Base-by-base conservation (phyloP, 2,113 vertebrate species). In the Fregetta grallaria region DNA sequence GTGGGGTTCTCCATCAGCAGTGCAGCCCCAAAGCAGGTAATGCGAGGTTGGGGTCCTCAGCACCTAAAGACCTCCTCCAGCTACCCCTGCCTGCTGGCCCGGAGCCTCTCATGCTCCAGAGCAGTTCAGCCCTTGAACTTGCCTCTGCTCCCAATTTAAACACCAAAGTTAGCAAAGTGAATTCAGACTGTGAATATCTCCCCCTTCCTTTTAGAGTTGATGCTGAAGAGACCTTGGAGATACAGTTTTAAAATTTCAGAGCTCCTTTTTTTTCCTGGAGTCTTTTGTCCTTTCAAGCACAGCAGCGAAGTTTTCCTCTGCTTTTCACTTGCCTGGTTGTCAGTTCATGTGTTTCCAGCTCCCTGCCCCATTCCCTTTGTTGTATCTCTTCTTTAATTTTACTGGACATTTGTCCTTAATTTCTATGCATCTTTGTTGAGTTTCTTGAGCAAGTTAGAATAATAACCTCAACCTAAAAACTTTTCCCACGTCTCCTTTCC, bases 241-340 rank as follows among this genome's bases (percentile, higher is more conserved):
- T 7, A 7, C 5, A 12, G 19, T 10, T 89, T 58, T 19, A 38
- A 66, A 50, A 42, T 29, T 40, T 42, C 15, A 87, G 29, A 59
- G 15, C 1, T 65, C 1, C 3, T 30, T 32, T 3, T 9, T 44
- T 40, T 20, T 13, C 11, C 12, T 19, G 5, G 12, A 67, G 6
- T 25, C 26, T 22, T 94, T 75, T 40, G 30, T 30, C 40, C 40
- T 61, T 52, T 75, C 67, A 15, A 3, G n/a, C 10, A 30, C n/a
- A 58, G 20, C n/a, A 66, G 53, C 1, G 0, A 82, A 63, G 15
- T 77, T 80, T 82, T n/a, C n/a, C 71, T 76, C 63, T 70, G 55
- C 32, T 76, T 30, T 45, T 67, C 67, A 21, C 53, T 50, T 38
- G 18, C 36, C 23, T 26, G 18, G 38, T 5, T 38, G 10, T 17